Conservation (phyloP, 2,113 vertebrate genomes). For the Rafetus swinhoei region DNA sequence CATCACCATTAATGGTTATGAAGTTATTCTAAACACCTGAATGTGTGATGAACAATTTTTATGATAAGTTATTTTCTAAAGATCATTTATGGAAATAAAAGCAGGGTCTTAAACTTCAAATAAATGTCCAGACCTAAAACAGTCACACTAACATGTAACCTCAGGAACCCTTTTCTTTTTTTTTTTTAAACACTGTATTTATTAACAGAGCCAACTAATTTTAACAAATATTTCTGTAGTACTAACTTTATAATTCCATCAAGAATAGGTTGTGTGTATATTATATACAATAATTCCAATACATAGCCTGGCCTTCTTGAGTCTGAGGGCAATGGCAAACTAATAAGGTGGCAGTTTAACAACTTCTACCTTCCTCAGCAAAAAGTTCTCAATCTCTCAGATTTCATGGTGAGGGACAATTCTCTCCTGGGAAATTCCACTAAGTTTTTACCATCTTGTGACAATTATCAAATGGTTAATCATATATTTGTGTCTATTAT, state of each 20-base stretch:
- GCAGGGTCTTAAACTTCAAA: not conserved
- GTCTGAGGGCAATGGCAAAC: not conserved
- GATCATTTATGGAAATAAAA: not conserved
- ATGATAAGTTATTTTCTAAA: not conserved
- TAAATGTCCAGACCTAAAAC: too few relatives aligned
- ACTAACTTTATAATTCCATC: not conserved
- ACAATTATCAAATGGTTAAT: not conserved
- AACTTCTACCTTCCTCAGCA: not conserved
- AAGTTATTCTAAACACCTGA: accelerated
- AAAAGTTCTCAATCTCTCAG: not conserved
- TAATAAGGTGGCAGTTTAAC: not conserved
- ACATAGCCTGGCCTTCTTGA: not conserved
- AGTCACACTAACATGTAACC: too few relatives aligned
- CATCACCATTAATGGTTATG: not conserved
- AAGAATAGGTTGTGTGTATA: not conserved
- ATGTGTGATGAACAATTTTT: not conserved
- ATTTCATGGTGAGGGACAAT: not conserved
- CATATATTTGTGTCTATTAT: not conserved
- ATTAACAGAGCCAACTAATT: not conserved
- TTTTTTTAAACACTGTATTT: not conserved
- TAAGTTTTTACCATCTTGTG: not conserved
- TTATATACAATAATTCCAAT: not conserved
- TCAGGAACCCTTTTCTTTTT: too few relatives aligned
- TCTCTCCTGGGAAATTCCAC: not conserved
- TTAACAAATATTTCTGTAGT: not conserved